These are phyloP conservation scores for Rhogogaster chlorosoma DNA, from an alignment of 2,888 invertebrate genomes.

Conservation along the genomic window DNA sequence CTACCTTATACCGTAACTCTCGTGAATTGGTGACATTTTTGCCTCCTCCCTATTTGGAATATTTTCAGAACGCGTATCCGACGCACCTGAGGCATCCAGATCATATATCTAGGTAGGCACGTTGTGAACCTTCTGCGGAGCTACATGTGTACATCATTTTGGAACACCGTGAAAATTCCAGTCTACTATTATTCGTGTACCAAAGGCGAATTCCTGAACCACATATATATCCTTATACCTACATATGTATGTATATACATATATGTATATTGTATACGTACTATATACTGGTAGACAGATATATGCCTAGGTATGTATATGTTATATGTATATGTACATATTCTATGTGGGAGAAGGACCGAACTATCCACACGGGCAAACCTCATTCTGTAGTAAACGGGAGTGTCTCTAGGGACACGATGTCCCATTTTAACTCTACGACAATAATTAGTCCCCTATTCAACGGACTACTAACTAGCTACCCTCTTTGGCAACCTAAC, in stretches of 20 bases:
- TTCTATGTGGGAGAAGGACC: not conserved
- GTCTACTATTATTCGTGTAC: not conserved
- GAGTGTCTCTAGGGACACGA: conserved; percentile 10
- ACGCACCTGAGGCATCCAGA: conserved; percentile 25
- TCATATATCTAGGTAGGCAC: not conserved
- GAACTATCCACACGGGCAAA: not conserved
- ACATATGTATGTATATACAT: not conserved
- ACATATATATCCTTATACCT: not conserved
- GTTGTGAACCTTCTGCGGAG: not conserved
- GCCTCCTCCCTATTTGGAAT: not conserved
- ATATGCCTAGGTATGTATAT: not conserved
- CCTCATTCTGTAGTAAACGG: conserved; percentile 32
- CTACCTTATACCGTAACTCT: conserved; percentile 29
- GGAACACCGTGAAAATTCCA: conserved; percentile 23
- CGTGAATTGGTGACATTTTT: conserved; percentile 18
- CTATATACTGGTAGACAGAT: not conserved
- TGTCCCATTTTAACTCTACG: conserved; percentile 42
- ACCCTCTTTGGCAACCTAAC: conserved; percentile 38
- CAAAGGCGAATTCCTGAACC: not conserved
- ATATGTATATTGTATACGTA: too few relatives aligned
- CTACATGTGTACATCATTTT: conserved; percentile 16
- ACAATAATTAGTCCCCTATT: conserved; percentile 45
- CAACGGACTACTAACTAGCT: conserved; percentile 47
- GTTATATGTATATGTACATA: not conserved
- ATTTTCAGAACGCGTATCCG: conserved; percentile 30